Evolutionary conservation across 2,113 vertebrate genomes (phyloP).

Genomic region (Neodontobutis hainanensis): DNA sequence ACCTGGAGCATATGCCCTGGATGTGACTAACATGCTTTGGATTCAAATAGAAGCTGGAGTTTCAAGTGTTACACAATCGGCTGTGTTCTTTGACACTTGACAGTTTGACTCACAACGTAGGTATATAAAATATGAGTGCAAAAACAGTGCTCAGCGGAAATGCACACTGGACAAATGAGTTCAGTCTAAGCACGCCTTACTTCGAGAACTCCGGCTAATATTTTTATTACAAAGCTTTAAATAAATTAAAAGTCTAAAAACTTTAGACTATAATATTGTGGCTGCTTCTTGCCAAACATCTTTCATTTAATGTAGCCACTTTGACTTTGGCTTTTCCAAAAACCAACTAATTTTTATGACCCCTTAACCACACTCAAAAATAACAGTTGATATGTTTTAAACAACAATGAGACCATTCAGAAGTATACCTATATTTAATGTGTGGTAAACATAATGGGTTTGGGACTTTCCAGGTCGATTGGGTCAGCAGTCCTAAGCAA

Average conservation of each 20-base stretch:
- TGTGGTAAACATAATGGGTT: constrained; percentile 15
- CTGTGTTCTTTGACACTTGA: not conserved
- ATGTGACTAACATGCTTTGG: not conserved
- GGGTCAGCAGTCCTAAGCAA: not conserved
- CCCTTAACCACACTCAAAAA: constrained; percentile 23
- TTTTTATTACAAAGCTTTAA: constrained; percentile 18
- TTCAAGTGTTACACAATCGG: constrained; percentile 42
- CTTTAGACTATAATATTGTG: constrained; percentile 10
- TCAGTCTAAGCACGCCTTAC: not conserved
- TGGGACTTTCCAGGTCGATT: constrained; percentile 12
- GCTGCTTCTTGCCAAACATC: constrained; percentile 18
- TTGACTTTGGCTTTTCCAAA: constrained; percentile 13
- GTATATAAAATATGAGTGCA: constrained; percentile 25
- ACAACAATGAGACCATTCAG: constrained; percentile 10
- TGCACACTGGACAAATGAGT: constrained; percentile 16
- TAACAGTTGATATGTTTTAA: constrained; percentile 14
- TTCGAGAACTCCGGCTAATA: constrained; percentile 2
- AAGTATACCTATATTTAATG: not conserved
- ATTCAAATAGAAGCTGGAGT: not conserved
- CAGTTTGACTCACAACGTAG: constrained; percentile 44
- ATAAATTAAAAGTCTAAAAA: constrained; percentile 8
- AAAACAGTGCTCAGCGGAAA: constrained; percentile 9
- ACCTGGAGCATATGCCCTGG: not conserved
- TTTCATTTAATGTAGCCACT: constrained; percentile 17
- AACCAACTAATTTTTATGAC: constrained; percentile 31